Evolutionary conservation across 2,888 invertebrate genomes (phyloP), one percentile per base, ranked within the genome.

Genomic region (Aromia moschata): DNA sequence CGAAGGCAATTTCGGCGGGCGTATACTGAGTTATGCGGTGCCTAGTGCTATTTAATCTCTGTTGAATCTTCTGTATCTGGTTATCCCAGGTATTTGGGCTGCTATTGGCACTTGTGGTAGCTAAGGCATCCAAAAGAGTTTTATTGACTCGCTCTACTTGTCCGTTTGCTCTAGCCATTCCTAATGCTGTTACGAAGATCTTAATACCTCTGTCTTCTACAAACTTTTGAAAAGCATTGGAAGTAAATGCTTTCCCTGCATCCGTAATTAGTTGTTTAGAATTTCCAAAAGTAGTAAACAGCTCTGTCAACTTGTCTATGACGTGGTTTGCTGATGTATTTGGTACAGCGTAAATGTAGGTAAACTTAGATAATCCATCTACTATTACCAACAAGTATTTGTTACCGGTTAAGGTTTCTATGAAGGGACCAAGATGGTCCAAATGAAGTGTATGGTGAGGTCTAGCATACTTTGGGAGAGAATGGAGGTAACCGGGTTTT

Each of bases 221-320:
- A 58, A 73, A 77, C 2, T 63, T 55, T 53, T 68, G 54, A 51
- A 80, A 80, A 1, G 52, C 43, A n/a, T 68, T 56, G 1, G 76
- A 73, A 0, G 78, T 79, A 51, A 77, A 81, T 3, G 71, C 70
- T 10, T 71, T 71, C 11, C 79, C 79, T n/a, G 72, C 57, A 53
- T 80, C 79, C 7, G 7, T 25, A 5, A 25, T 25, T 3, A 25
- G 3, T 5, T 7, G 25, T 25, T 25, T 25, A 5, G 25, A 3
- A 25, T 25, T 25, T 5, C 25, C 25, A 25, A 25, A 25, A 5
- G 7, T 5, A 25, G 25, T 7, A 7, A 25, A 25, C 3, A 7
- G 25, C 4, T 25, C 25, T 25, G 7, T 5, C 25, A 25, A 25
- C 7, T 25, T 25, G 25, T 25, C 25, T 3, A 25, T 25, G 3